Evolutionary conservation across 2,797 vertebrate species (phyloP).

Genomic region (Tauraco hartlaubi): DNA sequence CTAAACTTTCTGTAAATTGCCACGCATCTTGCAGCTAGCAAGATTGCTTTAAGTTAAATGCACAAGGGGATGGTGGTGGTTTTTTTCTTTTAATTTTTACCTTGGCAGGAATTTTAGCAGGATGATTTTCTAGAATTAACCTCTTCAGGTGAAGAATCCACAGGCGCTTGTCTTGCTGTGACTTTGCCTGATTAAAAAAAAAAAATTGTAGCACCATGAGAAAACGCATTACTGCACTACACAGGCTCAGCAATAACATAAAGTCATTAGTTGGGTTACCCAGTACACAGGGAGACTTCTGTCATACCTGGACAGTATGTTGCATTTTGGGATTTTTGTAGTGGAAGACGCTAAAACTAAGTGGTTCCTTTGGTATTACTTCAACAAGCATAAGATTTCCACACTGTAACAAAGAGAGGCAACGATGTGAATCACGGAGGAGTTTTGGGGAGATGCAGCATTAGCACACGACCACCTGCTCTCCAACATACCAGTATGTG

Average conservation of each 20-base stretch:
- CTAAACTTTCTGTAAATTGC: neutral
- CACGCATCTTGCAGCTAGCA: neutral
- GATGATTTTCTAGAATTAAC: slow-evolving; percentile 98
- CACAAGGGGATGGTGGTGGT: neutral
- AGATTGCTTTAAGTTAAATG: neutral
- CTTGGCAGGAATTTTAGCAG: slow-evolving; percentile 98
- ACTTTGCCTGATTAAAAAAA: slow-evolving; percentile 87
- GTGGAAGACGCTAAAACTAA: slow-evolving; percentile 98
- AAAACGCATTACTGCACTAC: neutral
- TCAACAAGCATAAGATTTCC: slow-evolving; percentile 99
- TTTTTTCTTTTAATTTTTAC: slow-evolving; percentile 71
- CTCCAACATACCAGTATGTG: slow-evolving; percentile 91
- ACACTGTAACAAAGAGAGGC: slow-evolving; percentile 82
- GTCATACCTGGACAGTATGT: slow-evolving; percentile 95
- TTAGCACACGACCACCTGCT: neutral
- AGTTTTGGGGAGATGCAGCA: neutral
- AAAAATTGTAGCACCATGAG: neutral
- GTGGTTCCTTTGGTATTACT: slow-evolving; percentile 95
- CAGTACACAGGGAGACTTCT: neutral
- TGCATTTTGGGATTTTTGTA: slow-evolving; percentile 99
- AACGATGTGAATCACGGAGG: neutral
- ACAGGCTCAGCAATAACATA: neutral
- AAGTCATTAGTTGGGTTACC: neutral
- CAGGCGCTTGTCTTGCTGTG: slow-evolving; percentile 95
- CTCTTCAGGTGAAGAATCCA: slow-evolving; percentile 98